Evolutionary conservation across 2,888 invertebrate genomes (phyloP), one percentile per base, ranked within the genome.

Genomic region (Amphipyra tragopoginis): DNA sequence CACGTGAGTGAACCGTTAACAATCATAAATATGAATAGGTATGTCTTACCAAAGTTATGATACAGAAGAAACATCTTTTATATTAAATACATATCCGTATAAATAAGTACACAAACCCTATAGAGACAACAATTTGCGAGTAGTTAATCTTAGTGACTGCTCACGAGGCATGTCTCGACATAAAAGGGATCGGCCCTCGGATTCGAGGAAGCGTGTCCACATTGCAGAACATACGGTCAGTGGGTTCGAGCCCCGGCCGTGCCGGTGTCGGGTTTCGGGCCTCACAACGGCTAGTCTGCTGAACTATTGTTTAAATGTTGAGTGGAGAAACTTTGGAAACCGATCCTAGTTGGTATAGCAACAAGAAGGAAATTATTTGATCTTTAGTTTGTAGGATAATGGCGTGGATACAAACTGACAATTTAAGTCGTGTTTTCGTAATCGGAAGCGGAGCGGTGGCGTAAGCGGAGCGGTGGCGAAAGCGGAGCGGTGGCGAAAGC

Each of bases 121-220:
- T 43, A 33, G 7, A 54, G 36, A 44, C 34, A 42, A 47, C 51
- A 67, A 55, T 66, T 58, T 55, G 66, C 63, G 33, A 61, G 59
- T 52, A 60, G 52, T 64, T 51, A 67, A 68, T 65, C 65, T 73
- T 45, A n/a, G 21, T 39, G 64, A 49, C 56, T 65, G 55, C 55
- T 49, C 63, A 72, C 39, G 29, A 45, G 47, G 62, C 67, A 67
- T 72, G 75, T 63, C 61, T 39, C 39, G 38, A 58, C 75, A 70
- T 63, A 77, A 75, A 73, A 78, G 73, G 70, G 63, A 48, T 55
- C 49, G 63, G 65, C 66, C 61, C 65, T 21, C 52, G 39, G 66
- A 55, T 40, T 47, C 63, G 49, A 61, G 65, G 56, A 51, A 71
- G 67, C 75, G 75, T 77, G 79, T 72, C 60, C 74, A 67, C 55